Conservation (phyloP, 1,140 invertebrate genomes). For the Lycorma delicatula region DNA sequence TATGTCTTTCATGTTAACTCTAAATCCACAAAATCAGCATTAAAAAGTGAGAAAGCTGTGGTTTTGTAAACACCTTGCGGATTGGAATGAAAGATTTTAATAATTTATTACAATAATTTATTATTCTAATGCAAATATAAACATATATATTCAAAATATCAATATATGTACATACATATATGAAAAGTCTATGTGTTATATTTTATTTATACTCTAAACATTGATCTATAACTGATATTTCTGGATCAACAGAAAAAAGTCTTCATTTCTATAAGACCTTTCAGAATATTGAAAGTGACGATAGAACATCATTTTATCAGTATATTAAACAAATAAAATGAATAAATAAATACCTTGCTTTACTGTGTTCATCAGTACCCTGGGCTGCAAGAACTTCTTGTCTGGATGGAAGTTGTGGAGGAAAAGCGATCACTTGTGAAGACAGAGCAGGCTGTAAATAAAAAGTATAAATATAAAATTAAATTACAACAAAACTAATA, state of each 20-base stretch:
- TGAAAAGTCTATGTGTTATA: too few relatives aligned
- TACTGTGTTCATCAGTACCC: conserved; percentile 69
- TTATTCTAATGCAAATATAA: background rate
- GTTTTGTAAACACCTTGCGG: too few relatives aligned
- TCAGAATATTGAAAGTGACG: background rate
- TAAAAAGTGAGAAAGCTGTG: too few relatives aligned
- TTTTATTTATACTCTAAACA: too few relatives aligned
- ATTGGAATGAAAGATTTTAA: background rate
- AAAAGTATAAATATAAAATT: too few relatives aligned
- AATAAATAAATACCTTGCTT: conserved; percentile 45
- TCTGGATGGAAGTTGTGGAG: conserved; percentile 55
- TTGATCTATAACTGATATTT: too few relatives aligned
- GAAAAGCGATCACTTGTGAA: conserved; percentile 51
- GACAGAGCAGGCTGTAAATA: conserved; percentile 40
- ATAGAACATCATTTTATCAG: background rate
- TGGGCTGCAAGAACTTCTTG: conserved; percentile 76
- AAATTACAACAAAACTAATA: too few relatives aligned
- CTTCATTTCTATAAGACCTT: too few relatives aligned
- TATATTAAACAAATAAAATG: background rate
- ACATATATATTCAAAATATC: background rate
- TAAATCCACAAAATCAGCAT: too few relatives aligned
- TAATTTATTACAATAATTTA: background rate
- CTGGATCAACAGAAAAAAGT: too few relatives aligned
- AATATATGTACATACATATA: background rate
- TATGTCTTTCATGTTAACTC: too few relatives aligned